Base-by-base conservation (phyloP, 1,140 invertebrate species). In the Scaptodrosophila lebanonensis region DNA sequence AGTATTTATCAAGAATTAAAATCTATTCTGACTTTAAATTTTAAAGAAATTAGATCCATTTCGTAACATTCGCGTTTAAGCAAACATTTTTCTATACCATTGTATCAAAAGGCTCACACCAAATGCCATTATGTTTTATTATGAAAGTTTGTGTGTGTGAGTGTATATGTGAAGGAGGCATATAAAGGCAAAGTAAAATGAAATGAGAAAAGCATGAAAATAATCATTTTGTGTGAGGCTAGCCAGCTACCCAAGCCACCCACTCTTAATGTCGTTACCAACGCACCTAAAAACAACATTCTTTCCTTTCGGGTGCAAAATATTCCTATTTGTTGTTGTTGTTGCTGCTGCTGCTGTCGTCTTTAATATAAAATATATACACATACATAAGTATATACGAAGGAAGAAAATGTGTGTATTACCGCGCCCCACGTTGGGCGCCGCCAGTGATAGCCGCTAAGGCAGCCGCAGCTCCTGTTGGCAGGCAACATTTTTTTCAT, bases 201-300 rank as follows among this genome's bases (percentile, higher is more conserved):
- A 73, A 79, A 77, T 77, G 72, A 60, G 68, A 27, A 68, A 79
- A 73, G 67, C 67, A 77, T 76, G 73, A 68, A 79, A 77, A 77
- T 77, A 77, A 77, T 79, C 72, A 79, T 65, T 66, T 54, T 65
- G 60, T 45, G 43, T 42, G 50, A 39, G 32, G 56, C n/a, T n/a
- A n/a, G n/a, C n/a, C 65, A 54, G 42, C 58, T 42, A 54, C 32
- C 15, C 4, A 33, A 15, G 15, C n/a, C 25, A 2, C 39, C 9
- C n/a, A 16, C 30, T 6, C 0, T 4, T 4, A 4, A 27, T 27
- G 9, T 4, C n/a, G n/a, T n/a, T n/a, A n/a, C n/a, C n/a, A n/a
- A n/a, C n/a, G n/a, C n/a, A 64, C 72, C 65, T 76, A 50, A 15
- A 25, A 44, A 54, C 50, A 48, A 60, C 65, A 73, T 73, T 79